A percentile compares a stretch with the other conserved stretches of the same genome.
phyloP scores from a whole-genome alignment of 2,797 vertebrate genomes.

The Falco rusticolus region DNA sequence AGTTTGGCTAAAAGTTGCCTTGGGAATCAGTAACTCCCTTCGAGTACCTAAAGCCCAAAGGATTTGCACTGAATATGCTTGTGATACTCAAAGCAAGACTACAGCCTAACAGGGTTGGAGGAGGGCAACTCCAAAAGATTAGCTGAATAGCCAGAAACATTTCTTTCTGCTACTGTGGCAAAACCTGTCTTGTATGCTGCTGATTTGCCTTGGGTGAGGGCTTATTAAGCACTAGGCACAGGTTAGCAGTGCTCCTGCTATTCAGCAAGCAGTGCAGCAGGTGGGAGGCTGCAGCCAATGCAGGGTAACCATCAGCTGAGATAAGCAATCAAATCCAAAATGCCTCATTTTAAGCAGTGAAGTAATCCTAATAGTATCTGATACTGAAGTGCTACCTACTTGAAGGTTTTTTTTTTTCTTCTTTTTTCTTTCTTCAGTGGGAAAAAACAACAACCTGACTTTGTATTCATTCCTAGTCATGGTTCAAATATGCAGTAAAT shows the following conservation, averaged over 20 bases:
- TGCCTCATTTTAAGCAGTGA: not conserved
- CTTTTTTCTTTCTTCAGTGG: not conserved
- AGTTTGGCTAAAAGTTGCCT: not conserved
- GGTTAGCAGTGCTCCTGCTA: not conserved
- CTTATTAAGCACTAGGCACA: not conserved
- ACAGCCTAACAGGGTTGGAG: not conserved
- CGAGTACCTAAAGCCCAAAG: not conserved
- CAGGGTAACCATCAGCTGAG: not conserved
- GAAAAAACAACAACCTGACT: accelerated
- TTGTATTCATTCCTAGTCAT: not conserved
- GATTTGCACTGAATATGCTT: not conserved
- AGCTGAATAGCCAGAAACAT: not conserved
- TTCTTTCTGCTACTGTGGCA: not conserved
- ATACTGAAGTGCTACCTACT: not conserved
- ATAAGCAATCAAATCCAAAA: not conserved
- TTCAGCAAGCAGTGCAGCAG: accelerated
- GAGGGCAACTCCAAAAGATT: not conserved
- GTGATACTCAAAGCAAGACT: not conserved
- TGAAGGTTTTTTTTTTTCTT: too few species aligned
- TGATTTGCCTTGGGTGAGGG: not conserved
- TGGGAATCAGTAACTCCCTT: not conserved
- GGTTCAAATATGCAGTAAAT: not conserved
- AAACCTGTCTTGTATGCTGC: not conserved
- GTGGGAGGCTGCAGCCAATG: not conserved
- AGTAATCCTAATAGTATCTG: not conserved